Conservation (phyloP, 1,140 invertebrate genomes). For the Leptopilina boulardi region DNA sequence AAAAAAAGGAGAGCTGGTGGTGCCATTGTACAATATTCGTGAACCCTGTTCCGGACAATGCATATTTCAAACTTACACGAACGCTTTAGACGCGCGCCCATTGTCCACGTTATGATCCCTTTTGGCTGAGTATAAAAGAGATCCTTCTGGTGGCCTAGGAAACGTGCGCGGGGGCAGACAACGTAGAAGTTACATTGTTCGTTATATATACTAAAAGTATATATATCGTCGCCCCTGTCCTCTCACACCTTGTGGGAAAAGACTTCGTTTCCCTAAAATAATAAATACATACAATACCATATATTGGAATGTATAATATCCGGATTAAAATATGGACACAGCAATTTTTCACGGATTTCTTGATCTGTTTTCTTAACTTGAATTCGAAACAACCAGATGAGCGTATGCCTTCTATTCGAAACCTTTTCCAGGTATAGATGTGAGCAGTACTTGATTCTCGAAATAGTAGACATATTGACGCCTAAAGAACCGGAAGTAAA, state of each 20-base stretch:
- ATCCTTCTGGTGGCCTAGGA: slow-evolving; percentile 37
- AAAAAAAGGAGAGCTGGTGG: slow-evolving; percentile 33
- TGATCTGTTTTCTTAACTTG: neutral
- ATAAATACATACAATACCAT: neutral
- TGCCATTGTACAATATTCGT: slow-evolving; percentile 36
- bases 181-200: slow-evolving; percentile 34
- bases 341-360: neutral
- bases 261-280: slow-evolving; percentile 14
- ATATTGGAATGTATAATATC: neutral
- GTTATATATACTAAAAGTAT: slow-evolving; percentile 24
- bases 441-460: neutral
- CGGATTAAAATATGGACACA: neutral
- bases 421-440: neutral
- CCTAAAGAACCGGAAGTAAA: slow-evolving; percentile 9
- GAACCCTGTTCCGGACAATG: slow-evolving; percentile 41
- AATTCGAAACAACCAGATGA: slow-evolving; percentile 9
- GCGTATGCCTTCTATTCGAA: neutral
- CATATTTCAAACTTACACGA: slow-evolving; percentile 50
- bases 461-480: neutral
- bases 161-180: slow-evolving; percentile 35
- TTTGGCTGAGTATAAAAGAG: slow-evolving; percentile 40
- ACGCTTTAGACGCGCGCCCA: slow-evolving; percentile 42
- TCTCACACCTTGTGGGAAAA: slow-evolving; percentile 35
- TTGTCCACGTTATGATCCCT: slow-evolving; percentile 44
- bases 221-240: neutral